Conservation (phyloP, 2,797 vertebrate species). For the Botia almorhae region DNA sequence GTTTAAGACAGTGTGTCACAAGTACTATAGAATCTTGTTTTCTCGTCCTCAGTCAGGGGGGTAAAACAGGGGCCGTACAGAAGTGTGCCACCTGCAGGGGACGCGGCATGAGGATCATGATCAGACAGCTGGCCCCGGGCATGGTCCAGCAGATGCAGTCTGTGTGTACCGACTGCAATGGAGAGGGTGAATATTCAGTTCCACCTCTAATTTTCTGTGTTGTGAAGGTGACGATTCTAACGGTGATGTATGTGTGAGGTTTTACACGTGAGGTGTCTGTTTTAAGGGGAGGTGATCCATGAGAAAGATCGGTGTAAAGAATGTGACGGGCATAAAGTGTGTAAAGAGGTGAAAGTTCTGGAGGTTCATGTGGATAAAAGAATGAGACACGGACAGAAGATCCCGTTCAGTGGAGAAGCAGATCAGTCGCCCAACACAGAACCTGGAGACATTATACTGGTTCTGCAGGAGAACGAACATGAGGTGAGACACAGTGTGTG, state of each 20-base stretch:
- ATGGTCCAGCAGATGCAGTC: slow-evolving; percentile 99
- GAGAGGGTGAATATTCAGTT: slow-evolving; percentile 85
- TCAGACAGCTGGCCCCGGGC: slow-evolving; percentile 96
- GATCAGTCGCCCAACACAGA: slow-evolving; percentile 96
- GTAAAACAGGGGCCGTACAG: slow-evolving; percentile 96
- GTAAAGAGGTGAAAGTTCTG: slow-evolving; percentile 97
- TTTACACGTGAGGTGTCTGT: slow-evolving; percentile 36
- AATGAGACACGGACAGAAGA: slow-evolving; percentile 97
- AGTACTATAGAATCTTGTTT: background rate
- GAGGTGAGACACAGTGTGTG: slow-evolving; percentile 80
- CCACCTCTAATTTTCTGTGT: background rate
- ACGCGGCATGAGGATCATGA: slow-evolving; percentile 95
- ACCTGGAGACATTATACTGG: slow-evolving; percentile 95
- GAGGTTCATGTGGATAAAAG: slow-evolving; percentile 99
- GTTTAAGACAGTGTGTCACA: background rate
- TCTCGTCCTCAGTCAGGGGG: slow-evolving; percentile 85
- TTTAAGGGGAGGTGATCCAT: slow-evolving; percentile 94
- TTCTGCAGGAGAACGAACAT: slow-evolving; percentile 96
- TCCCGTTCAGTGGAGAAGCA: slow-evolving; percentile 96
- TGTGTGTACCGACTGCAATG: slow-evolving; percentile 95
- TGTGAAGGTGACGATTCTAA: too few species aligned
- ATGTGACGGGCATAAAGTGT: slow-evolving; percentile 97
- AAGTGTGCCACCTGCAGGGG: slow-evolving; percentile 94
- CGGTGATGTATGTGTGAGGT: too few species aligned
- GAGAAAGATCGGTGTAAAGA: slow-evolving; percentile 99